phyloP scores from a whole-genome alignment of 2,113 vertebrate genomes.

The Desmodus rotundus region DNA sequence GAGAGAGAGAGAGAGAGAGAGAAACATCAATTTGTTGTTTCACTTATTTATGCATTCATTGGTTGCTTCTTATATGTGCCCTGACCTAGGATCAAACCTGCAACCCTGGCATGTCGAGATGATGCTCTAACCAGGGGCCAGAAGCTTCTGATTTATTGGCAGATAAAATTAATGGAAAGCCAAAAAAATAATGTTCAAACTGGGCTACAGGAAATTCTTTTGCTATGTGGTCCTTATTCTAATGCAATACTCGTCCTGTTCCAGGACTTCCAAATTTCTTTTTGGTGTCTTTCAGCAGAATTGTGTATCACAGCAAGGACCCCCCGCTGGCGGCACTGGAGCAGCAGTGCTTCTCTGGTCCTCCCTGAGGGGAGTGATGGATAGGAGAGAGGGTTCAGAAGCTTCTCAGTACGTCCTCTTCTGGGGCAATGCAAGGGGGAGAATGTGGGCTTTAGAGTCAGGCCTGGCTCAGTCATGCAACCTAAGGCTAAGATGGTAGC shows the following conservation, averaged over 20 bases:
- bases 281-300: not conserved
- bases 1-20: not conserved
- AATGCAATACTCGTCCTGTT: not conserved
- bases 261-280: not conserved
- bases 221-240: not conserved
- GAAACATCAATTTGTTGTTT: not conserved
- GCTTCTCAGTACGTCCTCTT: not conserved
- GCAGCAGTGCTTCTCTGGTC: not conserved
- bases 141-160: not conserved
- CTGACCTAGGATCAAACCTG: not conserved
- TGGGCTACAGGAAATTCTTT: not conserved
- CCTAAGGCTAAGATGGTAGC: not conserved
- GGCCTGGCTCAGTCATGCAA: not conserved
- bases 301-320: not conserved
- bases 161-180: not conserved
- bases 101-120: not conserved
- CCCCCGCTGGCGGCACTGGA: not conserved
- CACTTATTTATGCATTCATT: not conserved
- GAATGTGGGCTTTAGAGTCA: not conserved
- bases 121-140: not conserved
- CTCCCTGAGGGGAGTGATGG: not conserved
- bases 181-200: not conserved
- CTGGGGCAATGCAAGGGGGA: not conserved
- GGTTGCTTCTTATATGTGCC: not conserved
- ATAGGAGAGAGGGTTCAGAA: not conserved